A percentile compares a stretch with the other conserved stretches of the same genome.
These are phyloP conservation scores for Brachyopa scutellaris DNA, from an alignment of 2,888 invertebrate species.

Conservation along the genomic window DNA sequence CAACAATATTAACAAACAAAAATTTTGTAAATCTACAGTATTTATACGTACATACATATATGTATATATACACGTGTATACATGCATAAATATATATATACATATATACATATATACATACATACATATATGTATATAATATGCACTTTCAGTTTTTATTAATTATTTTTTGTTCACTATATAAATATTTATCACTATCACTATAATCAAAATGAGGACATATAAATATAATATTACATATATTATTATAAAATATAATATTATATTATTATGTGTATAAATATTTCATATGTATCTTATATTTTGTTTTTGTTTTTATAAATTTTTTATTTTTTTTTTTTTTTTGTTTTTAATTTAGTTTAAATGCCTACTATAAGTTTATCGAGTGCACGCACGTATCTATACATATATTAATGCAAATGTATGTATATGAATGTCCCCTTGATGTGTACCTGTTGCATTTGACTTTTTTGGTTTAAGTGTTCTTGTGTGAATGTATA, in stretches of 20 bases:
- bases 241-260: constrained; percentile 67
- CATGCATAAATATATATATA: not conserved
- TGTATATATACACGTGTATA: constrained; percentile 21
- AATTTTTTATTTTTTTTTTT: not conserved
- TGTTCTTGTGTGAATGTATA: constrained; percentile 24
- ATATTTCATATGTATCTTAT: constrained; percentile 58
- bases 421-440: constrained; percentile 12
- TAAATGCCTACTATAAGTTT: constrained; percentile 25
- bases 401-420: not conserved
- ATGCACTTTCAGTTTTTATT: constrained; percentile 4
- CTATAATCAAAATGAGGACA: constrained; percentile 70
- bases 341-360: constrained; percentile 18
- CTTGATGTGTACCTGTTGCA: constrained; percentile 41
- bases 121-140: constrained; percentile 38
- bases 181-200: constrained; percentile 57
- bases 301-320: no score
- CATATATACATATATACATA: constrained; percentile 6
- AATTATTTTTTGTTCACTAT: constrained; percentile 13
- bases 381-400: constrained; percentile 29
- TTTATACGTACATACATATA: constrained; percentile 19
- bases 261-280: constrained; percentile 64
- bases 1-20: constrained; percentile 67
- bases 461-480: constrained; percentile 31
- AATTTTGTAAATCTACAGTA: constrained; percentile 45
- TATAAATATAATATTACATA: constrained; percentile 65